A percentile compares a stretch with the other conserved stretches of the same genome.
These are phyloP conservation scores for Harpalus rufipes DNA, from an alignment of 2,888 invertebrate species.

Conservation along the genomic window DNA sequence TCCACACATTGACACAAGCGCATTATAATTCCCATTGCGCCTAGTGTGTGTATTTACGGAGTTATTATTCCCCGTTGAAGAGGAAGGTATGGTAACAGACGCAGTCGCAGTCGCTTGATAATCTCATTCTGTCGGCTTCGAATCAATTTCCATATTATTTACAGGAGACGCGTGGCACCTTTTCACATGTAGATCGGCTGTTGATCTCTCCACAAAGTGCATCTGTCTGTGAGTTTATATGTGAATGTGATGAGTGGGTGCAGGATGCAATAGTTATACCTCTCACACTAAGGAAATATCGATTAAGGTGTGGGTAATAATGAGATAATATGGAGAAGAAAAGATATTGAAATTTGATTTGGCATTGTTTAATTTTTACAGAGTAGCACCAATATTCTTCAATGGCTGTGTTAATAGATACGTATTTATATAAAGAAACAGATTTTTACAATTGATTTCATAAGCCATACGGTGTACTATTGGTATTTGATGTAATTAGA, in stretches of 20 bases:
- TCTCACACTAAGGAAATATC: too few relatives aligned
- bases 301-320: too few relatives aligned
- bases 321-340: too few relatives aligned
- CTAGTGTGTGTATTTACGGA: conserved; percentile 31
- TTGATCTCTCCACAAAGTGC: conserved; percentile 7
- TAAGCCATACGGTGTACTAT: too few relatives aligned
- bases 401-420: too few relatives aligned
- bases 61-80: conserved; percentile 51
- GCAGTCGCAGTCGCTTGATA: conserved; percentile 30
- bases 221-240: conserved; percentile 27
- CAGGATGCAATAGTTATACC: not conserved
- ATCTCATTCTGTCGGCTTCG: conserved; percentile 62
- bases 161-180: conserved; percentile 67
- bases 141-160: conserved; percentile 66
- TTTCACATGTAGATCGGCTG: conserved; percentile 56
- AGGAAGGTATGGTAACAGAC: conserved; percentile 36
- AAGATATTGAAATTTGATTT: too few relatives aligned
- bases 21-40: conserved; percentile 26
- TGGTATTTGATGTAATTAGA: too few relatives aligned
- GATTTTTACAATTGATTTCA: too few relatives aligned
- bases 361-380: too few relatives aligned
- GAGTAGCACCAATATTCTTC: too few relatives aligned
- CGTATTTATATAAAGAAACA: too few relatives aligned
- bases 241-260: conserved; percentile 12
- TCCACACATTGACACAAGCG: not conserved